Evolutionary conservation across 2,888 invertebrate species (phyloP), one percentile per base, ranked within the genome.

Genomic region (Strigamia crassipes): DNA sequence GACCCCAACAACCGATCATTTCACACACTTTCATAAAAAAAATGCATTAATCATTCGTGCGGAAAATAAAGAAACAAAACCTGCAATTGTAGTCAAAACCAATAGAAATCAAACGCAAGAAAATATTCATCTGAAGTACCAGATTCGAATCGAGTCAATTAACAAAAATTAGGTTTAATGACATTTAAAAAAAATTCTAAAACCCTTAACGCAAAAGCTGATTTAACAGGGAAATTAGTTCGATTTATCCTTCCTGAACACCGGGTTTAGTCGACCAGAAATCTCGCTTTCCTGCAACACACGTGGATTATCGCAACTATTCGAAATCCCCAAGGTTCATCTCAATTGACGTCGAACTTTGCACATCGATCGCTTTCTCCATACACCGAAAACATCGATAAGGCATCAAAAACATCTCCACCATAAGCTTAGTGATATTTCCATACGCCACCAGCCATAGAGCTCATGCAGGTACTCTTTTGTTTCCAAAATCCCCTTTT

Each of bases 401-500:
- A 51, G n/a, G 18, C 56, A 18, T 56, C 56, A 56, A 18, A 15
- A 56, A 56, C n/a, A 56, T 18, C n/a, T 56, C 56, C 5, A n/a
- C 18, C 56, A 9, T 18, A 27, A 27, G 27, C 27, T 27, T 27
- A 56, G 1, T 46, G 46, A 46, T 46, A 46, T 46, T 46, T 46
- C n/a, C 56, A 2, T 56, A 56, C 51, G 8, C 18, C n/a, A 56
- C 18, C 56, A 5, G 0, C 5, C 56, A 56, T 56, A 56, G n/a
- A 56, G 56, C 56, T 21, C 6, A 56, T 56, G 56, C 18, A 56
- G 56, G 56, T 18, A 15, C 27, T 13, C 31, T 31, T 73, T 73
- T 73, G 73, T 73, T 73, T 73, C 31, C 31, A 1, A 73, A 73
- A 73, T 31, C 73, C 31, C 31, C 73, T 31, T 73, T 73, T 73